phyloP scores from a whole-genome alignment of 2,797 vertebrate species.

The Hapalemur alaotrensis region DNA sequence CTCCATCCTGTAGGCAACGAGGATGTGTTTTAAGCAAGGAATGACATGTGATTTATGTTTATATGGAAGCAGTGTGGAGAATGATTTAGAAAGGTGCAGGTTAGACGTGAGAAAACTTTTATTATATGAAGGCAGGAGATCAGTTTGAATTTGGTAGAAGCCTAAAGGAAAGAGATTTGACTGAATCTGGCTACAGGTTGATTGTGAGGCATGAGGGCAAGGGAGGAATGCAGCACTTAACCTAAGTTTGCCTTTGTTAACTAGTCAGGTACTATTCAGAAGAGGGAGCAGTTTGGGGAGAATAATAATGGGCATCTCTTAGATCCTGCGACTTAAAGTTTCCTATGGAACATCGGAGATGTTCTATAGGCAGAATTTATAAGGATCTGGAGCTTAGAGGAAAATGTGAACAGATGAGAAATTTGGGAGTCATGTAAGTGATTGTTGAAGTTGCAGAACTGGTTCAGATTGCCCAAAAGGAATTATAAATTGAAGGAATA shows the following conservation, averaged over 20 bases:
- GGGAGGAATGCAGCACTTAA: not conserved
- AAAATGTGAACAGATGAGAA: not conserved
- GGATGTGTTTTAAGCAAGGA: not conserved
- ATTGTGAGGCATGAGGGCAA: not conserved
- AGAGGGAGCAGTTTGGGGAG: not conserved
- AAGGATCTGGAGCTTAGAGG: not conserved
- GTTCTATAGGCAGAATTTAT: not conserved
- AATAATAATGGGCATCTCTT: not conserved
- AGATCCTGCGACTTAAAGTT: not conserved
- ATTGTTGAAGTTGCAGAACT: constrained; percentile 19
- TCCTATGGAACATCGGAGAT: not conserved
- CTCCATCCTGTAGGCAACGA: not conserved
- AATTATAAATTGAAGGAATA: constrained; percentile 4
- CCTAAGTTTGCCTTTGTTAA: not conserved
- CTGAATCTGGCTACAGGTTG: not conserved
- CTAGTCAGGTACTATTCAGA: not conserved
- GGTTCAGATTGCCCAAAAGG: not conserved
- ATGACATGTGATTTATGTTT: not conserved
- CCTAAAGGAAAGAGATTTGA: not conserved
- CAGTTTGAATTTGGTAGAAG: not conserved
- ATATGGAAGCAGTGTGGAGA: not conserved
- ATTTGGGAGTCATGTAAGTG: not conserved
- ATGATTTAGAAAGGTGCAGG: not conserved
- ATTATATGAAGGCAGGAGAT: not conserved
- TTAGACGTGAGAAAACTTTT: not conserved